A percentile compares a stretch with the other conserved stretches of the same genome.
Evolutionary conservation across 2,888 invertebrate genomes (phyloP).

Genomic region (Orchesella flavescens): DNA sequence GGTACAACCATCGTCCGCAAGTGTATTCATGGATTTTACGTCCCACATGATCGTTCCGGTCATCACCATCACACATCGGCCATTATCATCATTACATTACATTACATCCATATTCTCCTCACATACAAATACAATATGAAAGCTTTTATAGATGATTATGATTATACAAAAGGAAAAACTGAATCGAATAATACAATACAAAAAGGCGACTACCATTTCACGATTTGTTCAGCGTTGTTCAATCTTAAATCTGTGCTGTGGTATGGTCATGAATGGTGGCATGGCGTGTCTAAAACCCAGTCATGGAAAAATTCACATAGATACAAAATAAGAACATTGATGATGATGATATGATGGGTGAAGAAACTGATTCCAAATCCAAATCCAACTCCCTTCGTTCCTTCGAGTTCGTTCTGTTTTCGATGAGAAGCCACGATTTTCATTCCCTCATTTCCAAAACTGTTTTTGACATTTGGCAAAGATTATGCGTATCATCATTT

Average conservation of each 20-base stretch:
- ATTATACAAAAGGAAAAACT: neutral
- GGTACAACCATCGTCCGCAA: too few species aligned
- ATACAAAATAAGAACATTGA: constrained; percentile 19
- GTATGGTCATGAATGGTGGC: too few species aligned
- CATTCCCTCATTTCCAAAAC: constrained; percentile 3
- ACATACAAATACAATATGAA: constrained; percentile 5
- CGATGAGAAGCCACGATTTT: too few species aligned
- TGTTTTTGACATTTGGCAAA: constrained; percentile 51
- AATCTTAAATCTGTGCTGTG: neutral
- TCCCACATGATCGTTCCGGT: constrained; percentile 56
- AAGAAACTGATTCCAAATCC: neutral
- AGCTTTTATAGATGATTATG: neutral
- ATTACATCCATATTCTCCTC: constrained; percentile 35
- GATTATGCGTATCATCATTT: constrained; percentile 52
- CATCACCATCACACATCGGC: constrained; percentile 38
- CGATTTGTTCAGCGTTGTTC: constrained; percentile 41
- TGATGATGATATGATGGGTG: neutral
- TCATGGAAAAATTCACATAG: neutral
- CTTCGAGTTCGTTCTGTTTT: neutral
- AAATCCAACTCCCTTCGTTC: neutral
- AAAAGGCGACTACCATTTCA: constrained; percentile 35
- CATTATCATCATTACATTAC: constrained; percentile 26
- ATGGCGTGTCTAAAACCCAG: too few species aligned
- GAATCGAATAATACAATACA: neutral
- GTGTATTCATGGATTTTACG: constrained; percentile 32